Conservation (phyloP, 1,140 invertebrate genomes). For the Hypsibius dujardini region DNA sequence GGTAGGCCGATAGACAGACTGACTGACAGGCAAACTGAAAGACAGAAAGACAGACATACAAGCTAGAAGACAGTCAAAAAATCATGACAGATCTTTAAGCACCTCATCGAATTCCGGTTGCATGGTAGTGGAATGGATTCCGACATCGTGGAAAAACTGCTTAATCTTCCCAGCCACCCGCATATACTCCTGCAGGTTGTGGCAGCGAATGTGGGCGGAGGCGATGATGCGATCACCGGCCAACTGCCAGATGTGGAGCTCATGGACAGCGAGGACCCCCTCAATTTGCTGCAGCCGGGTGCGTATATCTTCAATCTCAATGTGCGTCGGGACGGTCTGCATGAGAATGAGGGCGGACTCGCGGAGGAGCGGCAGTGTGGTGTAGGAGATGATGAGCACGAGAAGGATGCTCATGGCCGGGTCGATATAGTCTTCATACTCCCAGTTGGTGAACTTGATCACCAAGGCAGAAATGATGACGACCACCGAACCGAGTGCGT, state of each 20-base stretch:
- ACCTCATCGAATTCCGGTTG: constrained; percentile 39
- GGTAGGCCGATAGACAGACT: no score
- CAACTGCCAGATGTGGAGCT: constrained; percentile 44
- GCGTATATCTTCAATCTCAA: constrained; percentile 35
- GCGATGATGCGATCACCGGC: constrained; percentile 40
- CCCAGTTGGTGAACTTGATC: constrained; percentile 68
- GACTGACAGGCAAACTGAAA: no score
- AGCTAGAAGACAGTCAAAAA: no score
- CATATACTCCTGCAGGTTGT: constrained; percentile 38
- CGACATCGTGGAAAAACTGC: constrained; percentile 39
- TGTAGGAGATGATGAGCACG: constrained; percentile 32
- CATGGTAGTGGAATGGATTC: constrained; percentile 43
- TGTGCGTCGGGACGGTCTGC: constrained; percentile 41
- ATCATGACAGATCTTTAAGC: background rate
- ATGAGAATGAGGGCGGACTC: constrained; percentile 41
- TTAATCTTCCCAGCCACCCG: constrained; percentile 36
- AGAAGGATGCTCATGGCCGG: constrained; percentile 61
- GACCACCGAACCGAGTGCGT: constrained; percentile 57
- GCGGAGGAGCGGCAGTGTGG: constrained; percentile 32
- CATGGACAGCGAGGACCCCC: constrained; percentile 40
- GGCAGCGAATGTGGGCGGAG: constrained; percentile 40
- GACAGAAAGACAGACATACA: no score
- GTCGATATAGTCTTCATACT: constrained; percentile 65
- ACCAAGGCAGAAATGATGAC: constrained; percentile 68
- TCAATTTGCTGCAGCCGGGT: constrained; percentile 36